Evolutionary conservation across 64 coral and sea anemone genomes (phyloP).

Genomic region (Stylophora pistillata): DNA sequence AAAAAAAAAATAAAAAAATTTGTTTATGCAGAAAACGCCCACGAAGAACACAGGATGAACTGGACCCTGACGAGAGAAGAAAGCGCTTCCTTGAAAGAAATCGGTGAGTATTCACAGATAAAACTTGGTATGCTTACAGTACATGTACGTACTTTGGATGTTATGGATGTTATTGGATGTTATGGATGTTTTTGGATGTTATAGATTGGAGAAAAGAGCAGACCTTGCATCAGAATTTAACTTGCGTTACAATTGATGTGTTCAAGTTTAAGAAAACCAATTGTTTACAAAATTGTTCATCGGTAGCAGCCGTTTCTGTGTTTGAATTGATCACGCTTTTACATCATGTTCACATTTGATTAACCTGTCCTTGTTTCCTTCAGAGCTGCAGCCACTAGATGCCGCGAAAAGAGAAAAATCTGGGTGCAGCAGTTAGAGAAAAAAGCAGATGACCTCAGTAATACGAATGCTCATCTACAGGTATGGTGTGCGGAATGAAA

Average conservation of each 20-base stretch:
- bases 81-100: conserved; percentile 98
- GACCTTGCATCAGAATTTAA: too few species aligned
- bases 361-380: neutral
- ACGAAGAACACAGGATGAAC: conserved; percentile 86
- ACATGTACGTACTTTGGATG: neutral
- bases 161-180: neutral
- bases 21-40: conserved; percentile 72
- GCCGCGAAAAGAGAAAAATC: conserved; percentile 98
- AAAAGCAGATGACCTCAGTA: conserved; percentile 94
- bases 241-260: too few species aligned
- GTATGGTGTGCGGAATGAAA: conserved; percentile 1
- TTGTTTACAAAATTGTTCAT: too few species aligned
- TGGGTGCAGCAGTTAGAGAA: conserved; percentile 96
- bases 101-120: conserved; percentile 52
- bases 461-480: conserved; percentile 89
- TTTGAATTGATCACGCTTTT: too few species aligned
- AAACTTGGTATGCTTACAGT: neutral
- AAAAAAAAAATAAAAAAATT: neutral
- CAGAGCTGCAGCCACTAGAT: conserved; percentile 97
- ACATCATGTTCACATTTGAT: too few species aligned
- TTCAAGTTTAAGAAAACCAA: too few species aligned
- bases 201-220: too few species aligned
- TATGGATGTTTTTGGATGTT: too few species aligned
- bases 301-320: too few species aligned
- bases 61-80: conserved; percentile 94